phyloP scores from a whole-genome alignment of 92 coral and sea anemone species.

The Nematostella vectensis region DNA sequence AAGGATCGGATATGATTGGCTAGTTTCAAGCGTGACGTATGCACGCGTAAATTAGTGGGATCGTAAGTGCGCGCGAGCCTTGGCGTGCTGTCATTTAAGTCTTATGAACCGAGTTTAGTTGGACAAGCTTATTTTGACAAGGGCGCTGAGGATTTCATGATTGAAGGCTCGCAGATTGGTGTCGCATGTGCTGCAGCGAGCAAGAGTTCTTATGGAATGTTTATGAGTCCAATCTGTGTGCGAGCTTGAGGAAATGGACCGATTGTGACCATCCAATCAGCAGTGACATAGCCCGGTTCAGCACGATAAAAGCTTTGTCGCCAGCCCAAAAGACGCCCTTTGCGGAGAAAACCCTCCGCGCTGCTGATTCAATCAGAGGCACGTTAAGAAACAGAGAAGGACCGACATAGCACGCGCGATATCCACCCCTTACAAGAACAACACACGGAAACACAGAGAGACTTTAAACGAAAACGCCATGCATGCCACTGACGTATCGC shows the following conservation, averaged over 20 bases:
- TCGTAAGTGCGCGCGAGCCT: no score
- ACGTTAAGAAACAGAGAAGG: no score
- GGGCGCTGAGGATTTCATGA: background rate
- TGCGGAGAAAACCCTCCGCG: constrained; percentile 13
- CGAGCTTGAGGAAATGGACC: constrained; percentile 53
- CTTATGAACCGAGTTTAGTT: background rate
- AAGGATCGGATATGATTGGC: background rate
- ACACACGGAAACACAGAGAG: background rate
- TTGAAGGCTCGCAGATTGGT: background rate
- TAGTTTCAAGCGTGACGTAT: background rate
- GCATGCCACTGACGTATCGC: background rate
- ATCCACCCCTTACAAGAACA: background rate
- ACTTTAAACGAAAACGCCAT: background rate
- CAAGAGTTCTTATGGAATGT: no score
- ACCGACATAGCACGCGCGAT: no score
- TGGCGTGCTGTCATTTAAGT: background rate
- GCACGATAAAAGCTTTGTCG: constrained; percentile 17
- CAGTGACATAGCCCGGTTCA: constrained; percentile 7
- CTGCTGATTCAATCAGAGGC: constrained; percentile 21
- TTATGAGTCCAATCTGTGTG: constrained; percentile 46
- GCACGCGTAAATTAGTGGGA: background rate
- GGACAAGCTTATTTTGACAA: background rate
- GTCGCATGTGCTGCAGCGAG: background rate
- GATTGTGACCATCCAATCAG: constrained; percentile 61
- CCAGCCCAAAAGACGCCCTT: constrained; percentile 25